These are phyloP conservation scores for Bergia sp. DNA, from an alignment of 92 coral and sea anemone species.

Conservation along the genomic window DNA sequence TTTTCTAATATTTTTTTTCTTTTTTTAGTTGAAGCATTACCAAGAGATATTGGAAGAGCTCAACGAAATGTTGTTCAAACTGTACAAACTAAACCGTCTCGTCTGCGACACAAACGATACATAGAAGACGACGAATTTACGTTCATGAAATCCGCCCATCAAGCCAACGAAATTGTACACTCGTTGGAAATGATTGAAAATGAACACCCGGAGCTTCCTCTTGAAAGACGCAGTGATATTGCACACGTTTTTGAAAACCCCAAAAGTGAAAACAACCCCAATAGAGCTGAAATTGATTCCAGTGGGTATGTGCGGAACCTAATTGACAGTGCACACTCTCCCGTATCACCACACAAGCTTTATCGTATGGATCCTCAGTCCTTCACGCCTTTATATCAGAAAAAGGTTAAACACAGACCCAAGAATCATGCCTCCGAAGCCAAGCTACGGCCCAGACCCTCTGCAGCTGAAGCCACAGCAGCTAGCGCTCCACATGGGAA, in stretches of 20 bases:
- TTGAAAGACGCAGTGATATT: constrained; percentile 38
- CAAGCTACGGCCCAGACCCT: not conserved
- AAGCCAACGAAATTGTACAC: constrained; percentile 57
- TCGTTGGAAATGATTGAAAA: constrained; percentile 72
- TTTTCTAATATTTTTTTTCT: not conserved
- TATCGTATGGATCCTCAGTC: constrained; percentile 38
- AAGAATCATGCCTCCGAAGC: not conserved
- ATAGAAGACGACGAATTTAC: constrained; percentile 35
- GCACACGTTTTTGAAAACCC: constrained; percentile 18
- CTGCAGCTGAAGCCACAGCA: not conserved
- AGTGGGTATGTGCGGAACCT: not conserved
- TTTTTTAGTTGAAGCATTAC: constrained; percentile 34
- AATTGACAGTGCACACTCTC: not conserved
- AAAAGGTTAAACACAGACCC: not conserved
- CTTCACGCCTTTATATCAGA: constrained; percentile 28
- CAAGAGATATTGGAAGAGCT: not conserved
- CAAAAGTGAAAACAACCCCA: not conserved
- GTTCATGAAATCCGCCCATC: constrained; percentile 31
- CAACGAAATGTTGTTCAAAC: not conserved
- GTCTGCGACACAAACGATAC: constrained; percentile 18
- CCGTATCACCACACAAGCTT: constrained; percentile 24
- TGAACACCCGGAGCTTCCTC: constrained; percentile 28
- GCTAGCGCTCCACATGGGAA: not conserved
- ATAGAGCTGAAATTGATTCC: not conserved
- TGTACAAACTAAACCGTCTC: not conserved